phyloP scores from a whole-genome alignment of 2,113 vertebrate species.

The Sylvicapra grimmia region DNA sequence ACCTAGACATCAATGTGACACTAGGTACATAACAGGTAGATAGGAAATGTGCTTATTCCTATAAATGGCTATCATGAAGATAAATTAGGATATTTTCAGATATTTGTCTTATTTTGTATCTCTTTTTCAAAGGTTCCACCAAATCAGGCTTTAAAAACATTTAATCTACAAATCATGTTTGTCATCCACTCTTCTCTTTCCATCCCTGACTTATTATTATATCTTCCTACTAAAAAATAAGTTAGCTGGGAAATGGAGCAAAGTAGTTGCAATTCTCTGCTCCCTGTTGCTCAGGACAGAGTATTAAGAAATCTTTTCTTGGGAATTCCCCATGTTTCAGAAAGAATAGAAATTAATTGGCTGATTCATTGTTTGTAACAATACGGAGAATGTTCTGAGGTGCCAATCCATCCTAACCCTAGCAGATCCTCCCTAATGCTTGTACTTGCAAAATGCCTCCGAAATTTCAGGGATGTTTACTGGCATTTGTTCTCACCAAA shows the following conservation, averaged over 20 bases:
- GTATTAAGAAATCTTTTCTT: constrained; percentile 39
- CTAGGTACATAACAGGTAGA: no score
- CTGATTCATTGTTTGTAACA: constrained; percentile 58
- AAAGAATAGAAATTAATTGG: constrained; percentile 10
- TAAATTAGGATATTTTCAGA: neutral
- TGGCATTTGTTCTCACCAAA: neutral
- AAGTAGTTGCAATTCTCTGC: neutral
- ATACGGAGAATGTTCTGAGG: constrained; percentile 30
- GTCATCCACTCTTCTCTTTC: neutral
- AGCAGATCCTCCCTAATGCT: constrained; percentile 19
- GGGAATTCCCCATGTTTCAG: constrained; percentile 53
- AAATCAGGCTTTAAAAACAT: neutral
- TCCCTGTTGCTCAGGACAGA: constrained; percentile 8
- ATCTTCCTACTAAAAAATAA: neutral
- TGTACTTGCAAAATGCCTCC: constrained; percentile 50
- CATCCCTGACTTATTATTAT: neutral
- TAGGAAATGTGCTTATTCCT: no score
- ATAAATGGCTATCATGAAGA: neutral
- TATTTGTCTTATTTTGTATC: neutral
- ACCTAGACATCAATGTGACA: neutral
- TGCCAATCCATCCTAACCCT: neutral
- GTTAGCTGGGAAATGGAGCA: neutral
- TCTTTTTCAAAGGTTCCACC: neutral
- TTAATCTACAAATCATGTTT: neutral
- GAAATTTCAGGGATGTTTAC: constrained; percentile 40